Conservation (phyloP, 2,797 vertebrate species). For the Esox masquinongy region DNA sequence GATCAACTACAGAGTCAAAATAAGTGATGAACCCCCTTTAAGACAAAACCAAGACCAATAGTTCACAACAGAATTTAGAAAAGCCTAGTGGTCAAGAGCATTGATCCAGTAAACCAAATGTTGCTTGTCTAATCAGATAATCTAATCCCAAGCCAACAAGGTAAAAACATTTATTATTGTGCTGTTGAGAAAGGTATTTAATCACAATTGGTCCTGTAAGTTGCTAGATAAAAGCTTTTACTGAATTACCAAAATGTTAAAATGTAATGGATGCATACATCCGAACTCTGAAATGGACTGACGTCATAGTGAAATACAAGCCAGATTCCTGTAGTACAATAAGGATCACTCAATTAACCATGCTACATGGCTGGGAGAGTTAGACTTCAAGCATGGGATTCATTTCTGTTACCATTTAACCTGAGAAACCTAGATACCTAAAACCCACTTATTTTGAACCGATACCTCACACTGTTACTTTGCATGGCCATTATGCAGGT, state of each 20-base stretch:
- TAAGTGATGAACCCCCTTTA: too few species aligned
- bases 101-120: too few species aligned
- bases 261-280: conserved; percentile 4
- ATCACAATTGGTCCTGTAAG: too few species aligned
- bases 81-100: too few species aligned
- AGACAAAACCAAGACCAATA: conserved; percentile 36
- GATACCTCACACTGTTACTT: neutral
- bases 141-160: too few species aligned
- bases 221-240: too few species aligned
- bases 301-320: conserved; percentile 25
- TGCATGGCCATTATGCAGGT: conserved; percentile 9
- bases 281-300: conserved; percentile 20
- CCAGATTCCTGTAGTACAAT: conserved; percentile 10
- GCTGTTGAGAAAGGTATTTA: too few species aligned
- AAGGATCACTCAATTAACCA: conserved; percentile 19
- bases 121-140: too few species aligned
- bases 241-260: too few species aligned
- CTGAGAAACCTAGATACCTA: neutral
- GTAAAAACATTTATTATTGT: too few species aligned
- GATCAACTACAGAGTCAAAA: too few species aligned
- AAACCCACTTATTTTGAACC: conserved; percentile 11
- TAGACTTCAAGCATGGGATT: neutral
- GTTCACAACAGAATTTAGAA: conserved; percentile 37
- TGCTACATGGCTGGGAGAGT: conserved; percentile 1
- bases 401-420: conserved; percentile 7